Conservation (phyloP, 2,113 vertebrate species). For the Gracilinanus agilis region DNA sequence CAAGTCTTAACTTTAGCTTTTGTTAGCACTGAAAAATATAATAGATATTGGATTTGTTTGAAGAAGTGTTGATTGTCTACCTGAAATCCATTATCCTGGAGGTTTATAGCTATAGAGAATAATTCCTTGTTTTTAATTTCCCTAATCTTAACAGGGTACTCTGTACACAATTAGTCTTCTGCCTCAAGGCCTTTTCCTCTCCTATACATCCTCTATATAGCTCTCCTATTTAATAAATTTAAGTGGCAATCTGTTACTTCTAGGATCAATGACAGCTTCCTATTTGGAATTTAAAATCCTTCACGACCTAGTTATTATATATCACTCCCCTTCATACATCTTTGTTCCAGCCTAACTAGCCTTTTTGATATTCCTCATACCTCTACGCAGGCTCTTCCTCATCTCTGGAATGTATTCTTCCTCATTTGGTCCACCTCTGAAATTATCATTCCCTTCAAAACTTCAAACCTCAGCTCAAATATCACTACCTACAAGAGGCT, state of each 20-base stretch:
- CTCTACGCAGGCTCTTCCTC: background rate
- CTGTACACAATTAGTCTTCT: background rate
- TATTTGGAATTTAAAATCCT: background rate
- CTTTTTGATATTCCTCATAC: background rate
- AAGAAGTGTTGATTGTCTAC: background rate
- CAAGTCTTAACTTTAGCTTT: background rate
- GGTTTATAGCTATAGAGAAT: background rate
- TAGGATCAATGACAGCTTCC: background rate
- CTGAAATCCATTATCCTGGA: background rate
- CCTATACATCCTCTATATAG: background rate
- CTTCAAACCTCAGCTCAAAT: background rate
- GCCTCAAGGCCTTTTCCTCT: background rate
- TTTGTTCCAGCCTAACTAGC: background rate
- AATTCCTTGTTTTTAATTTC: background rate
- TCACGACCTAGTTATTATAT: background rate
- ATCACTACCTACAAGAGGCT: background rate
- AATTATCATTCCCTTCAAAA: background rate
- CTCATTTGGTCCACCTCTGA: background rate
- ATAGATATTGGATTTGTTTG: background rate
- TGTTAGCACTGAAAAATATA: background rate
- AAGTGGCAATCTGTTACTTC: background rate
- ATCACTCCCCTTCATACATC: background rate
- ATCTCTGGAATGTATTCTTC: background rate
- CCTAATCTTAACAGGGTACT: background rate
- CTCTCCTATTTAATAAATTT: background rate